Base-by-base conservation (phyloP, 2,113 vertebrate genomes). In the Ramphastos sulfuratus region DNA sequence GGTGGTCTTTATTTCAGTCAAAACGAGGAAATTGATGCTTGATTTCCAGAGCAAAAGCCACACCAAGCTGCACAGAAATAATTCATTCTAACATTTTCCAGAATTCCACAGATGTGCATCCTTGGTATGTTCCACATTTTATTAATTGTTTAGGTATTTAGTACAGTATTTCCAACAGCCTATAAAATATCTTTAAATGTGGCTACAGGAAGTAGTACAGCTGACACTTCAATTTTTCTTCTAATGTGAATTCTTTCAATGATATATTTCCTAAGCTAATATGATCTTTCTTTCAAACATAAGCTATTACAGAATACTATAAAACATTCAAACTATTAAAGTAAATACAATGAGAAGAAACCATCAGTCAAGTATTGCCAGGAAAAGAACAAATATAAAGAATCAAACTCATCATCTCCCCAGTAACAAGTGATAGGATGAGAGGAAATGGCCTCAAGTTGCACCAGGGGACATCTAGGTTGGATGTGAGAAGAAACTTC, bases 1-100 rank as follows among this genome's bases (percentile, higher is more conserved):
- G 97, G 98, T 98, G 97, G 97, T 97, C 97, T 82, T 96, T 71
- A 97, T 95, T 94, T 96, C 90, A 97, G 85, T 94, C 74, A 96
- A 96, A 97, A 96, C 74, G 93, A 96, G 93, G 91, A 97, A 97
- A 97, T 44, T 91, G 95, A 97, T 96, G 90, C 78, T 95, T 88
- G 92, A 90, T 96, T 97, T 97, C 94, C 94, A 97, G 97, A 97
- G 96, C 91, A 97, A 96, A 93, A 85, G 84, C 55, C 87, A 95
- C 82, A 89, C 89, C 93, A 96, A 93, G 76, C 23, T 85, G 89
- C 72, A 95, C 79, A 94, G 95, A 98, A 98, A 87, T 85, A 97
- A 96, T 97, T 96, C 79, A 94, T 96, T 94, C 76, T 94, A 96
- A 96, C 85, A 78, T 92, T 95, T 96, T 96, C 93, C 95, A 92